Conservation (phyloP, 1,140 invertebrate species). For the Aporrectodea caliginosa region DNA sequence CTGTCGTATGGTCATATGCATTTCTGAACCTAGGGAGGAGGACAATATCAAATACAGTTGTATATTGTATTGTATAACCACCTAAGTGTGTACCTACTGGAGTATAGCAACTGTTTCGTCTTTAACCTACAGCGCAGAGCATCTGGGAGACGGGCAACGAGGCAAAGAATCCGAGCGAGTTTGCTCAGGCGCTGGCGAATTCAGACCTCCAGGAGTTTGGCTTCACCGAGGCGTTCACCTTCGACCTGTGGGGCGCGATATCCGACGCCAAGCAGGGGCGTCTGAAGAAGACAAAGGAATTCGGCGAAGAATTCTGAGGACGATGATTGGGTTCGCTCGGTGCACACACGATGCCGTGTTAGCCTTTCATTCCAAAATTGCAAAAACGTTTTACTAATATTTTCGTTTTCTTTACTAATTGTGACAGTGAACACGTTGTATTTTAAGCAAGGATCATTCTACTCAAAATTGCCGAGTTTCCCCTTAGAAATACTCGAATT, state of each 20-base stretch:
- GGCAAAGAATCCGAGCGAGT: constrained; percentile 87
- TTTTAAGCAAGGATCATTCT: no score
- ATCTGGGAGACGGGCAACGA: constrained; percentile 87
- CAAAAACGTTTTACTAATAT: neutral
- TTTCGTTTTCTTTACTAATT: neutral
- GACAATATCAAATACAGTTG: no score
- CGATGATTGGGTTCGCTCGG: no score
- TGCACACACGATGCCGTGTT: neutral
- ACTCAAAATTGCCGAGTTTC: no score
- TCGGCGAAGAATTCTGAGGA: constrained; percentile 51
- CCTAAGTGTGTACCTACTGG: no score
- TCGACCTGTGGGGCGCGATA: constrained; percentile 93
- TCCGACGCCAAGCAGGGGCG: constrained; percentile 84
- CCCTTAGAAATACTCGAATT: no score
- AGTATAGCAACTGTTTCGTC: no score
- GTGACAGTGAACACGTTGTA: no score
- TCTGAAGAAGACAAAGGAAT: constrained; percentile 56
- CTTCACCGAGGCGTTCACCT: constrained; percentile 95
- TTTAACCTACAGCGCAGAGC: constrained; percentile 68
- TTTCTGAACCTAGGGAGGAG: no score
- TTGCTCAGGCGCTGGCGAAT: constrained; percentile 84
- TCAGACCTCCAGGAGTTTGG: constrained; percentile 89
- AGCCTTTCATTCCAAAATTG: neutral
- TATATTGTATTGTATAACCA: no score
- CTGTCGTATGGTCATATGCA: no score